Percentiles rank a stretch among this genome's conserved stretches.
phyloP scores from a whole-genome alignment of 2,797 vertebrate genomes.

The Macrochelys suwanniensis region DNA sequence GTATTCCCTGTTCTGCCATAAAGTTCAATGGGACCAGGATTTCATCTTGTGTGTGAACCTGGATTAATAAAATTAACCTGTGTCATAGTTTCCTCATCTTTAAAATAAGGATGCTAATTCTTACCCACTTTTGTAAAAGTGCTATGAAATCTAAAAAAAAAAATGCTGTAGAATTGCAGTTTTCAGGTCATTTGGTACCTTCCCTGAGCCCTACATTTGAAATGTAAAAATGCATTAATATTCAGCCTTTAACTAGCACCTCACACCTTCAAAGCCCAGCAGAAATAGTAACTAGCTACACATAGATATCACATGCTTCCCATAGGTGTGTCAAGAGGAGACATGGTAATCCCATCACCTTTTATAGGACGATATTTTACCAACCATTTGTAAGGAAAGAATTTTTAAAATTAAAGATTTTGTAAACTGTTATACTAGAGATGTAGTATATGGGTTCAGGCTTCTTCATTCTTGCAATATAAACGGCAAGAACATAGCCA shows the following conservation, averaged over 20 bases:
- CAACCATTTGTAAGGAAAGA: background rate
- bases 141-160: background rate
- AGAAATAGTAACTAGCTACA: background rate
- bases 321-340: background rate
- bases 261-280: background rate
- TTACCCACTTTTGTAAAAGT: background rate
- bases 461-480: background rate
- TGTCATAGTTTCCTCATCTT: background rate
- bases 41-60: background rate
- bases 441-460: background rate
- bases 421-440: background rate
- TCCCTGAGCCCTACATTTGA: background rate
- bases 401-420: background rate
- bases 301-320: background rate
- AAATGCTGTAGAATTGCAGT: background rate
- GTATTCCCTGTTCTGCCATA: fast-evolving
- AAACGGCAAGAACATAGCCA: background rate
- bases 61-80: background rate
- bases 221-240: background rate
- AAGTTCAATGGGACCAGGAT: background rate
- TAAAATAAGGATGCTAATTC: background rate
- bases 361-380: background rate
- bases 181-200: background rate
- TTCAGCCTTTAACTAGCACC: background rate
- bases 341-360: background rate